Evolutionary conservation across 2,888 invertebrate genomes (phyloP).

Genomic region (Thymelicus lineola): DNA sequence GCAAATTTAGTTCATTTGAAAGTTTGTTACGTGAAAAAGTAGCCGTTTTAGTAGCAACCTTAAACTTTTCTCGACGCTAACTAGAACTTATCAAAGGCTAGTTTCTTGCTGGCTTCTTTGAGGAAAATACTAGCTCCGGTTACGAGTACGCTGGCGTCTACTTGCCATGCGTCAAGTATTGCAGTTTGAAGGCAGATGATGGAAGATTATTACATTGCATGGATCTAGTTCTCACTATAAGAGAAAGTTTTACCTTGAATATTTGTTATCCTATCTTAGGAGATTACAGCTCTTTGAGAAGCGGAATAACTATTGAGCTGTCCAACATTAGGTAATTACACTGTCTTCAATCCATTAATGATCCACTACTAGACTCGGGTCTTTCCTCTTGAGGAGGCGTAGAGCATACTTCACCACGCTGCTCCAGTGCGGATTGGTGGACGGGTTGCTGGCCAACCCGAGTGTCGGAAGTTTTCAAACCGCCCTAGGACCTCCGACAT

Average conservation of each 20-base stretch:
- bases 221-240: neutral
- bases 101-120: constrained; percentile 34
- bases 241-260: neutral
- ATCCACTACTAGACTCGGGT: too few relatives aligned
- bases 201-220: neutral
- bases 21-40: constrained; percentile 37
- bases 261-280: too few relatives aligned
- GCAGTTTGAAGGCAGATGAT: constrained; percentile 15
- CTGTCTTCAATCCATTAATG: too few relatives aligned
- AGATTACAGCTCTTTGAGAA: too few relatives aligned
- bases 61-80: constrained; percentile 36
- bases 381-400: too few relatives aligned
- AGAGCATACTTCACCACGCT: too few relatives aligned
- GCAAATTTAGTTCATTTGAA: constrained; percentile 36
- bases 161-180: constrained; percentile 21
- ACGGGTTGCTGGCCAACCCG: too few relatives aligned
- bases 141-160: constrained; percentile 17
- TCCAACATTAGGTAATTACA: too few relatives aligned
- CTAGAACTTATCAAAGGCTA: constrained; percentile 38
- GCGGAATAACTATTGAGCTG: too few relatives aligned
- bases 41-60: constrained; percentile 38
- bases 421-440: too few relatives aligned
- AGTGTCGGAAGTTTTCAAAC: too few relatives aligned
- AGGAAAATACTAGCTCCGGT: constrained; percentile 31
- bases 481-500: too few relatives aligned